Evolutionary conservation across 2,888 invertebrate genomes (phyloP), one percentile per base, ranked within the genome.

Genomic region (Lasioglossum vierecki): DNA sequence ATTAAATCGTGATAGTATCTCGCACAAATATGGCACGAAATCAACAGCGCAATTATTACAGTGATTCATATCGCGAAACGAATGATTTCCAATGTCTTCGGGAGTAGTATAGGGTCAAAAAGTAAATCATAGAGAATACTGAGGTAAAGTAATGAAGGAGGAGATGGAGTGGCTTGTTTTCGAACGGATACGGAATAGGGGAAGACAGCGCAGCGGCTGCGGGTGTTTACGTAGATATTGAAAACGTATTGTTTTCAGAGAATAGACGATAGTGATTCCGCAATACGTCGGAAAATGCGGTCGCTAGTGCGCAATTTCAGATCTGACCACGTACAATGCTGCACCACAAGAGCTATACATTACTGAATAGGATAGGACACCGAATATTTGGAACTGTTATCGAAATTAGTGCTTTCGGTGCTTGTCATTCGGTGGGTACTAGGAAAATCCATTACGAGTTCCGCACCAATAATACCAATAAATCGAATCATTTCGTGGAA

Each of bases 141-240:
- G 44, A 11, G 13, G 26, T 26, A 30, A 44, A 26, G 71, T 18
- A 39, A 6, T 68, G 3, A 30, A 26, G 35, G 57, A n/a, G 18
- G 35, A 18, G 68, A 49, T 53, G 39, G 49, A 70, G 46, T 35
- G 30, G 22, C 15, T 76, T 72, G 35, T 49, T 82, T 74, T 53
- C 49, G 15, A 49, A 22, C 22, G 39, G 53, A 71, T 15, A 13
- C 15, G 11, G n/a, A 70, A 73, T 49, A 68, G 87, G 79, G 79
- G 80, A 79, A 60, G 73, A 76, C 73, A 41, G 57, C 26, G 70
- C 70, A 46, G 57, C 39, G 75, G 63, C 53, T 68, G 44, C 41
- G n/a, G 35, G 71, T 73, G 82, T 79, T 88, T 88, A 68, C 76
- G 71, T 66, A 81, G 76, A 76, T 85, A 88, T 85, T 76, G 86